Percentiles rank a stretch among this genome's conserved stretches.
Evolutionary conservation across 2,113 vertebrate species (phyloP).

Genomic region (Taxidea taxus): DNA sequence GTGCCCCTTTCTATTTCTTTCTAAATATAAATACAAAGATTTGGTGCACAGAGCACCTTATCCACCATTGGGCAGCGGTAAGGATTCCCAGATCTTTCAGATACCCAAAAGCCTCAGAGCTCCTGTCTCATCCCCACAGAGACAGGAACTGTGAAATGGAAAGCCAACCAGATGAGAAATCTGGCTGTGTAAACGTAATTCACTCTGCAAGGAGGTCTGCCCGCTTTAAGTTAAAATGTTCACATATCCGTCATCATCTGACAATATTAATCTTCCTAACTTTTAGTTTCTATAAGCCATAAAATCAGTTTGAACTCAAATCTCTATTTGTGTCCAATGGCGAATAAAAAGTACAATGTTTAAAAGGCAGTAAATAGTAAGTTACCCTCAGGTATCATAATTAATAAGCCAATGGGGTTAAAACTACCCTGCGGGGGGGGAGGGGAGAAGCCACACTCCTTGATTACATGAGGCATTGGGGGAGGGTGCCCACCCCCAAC

Average conservation of each 20-base stretch:
- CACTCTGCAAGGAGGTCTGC: neutral
- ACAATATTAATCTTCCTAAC: neutral
- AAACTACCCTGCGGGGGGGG: neutral
- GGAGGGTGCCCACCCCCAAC: neutral
- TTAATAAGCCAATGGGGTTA: constrained; percentile 46
- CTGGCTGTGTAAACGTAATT: neutral
- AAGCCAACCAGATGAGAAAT: neutral
- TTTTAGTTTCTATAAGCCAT: neutral
- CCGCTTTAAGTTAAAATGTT: neutral
- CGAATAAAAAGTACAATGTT: neutral
- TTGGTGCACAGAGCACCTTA: neutral
- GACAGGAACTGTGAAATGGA: neutral
- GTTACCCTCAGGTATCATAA: neutral
- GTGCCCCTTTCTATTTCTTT: constrained; percentile 14
- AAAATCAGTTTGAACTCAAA: neutral
- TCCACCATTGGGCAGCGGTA: neutral
- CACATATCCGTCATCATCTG: neutral
- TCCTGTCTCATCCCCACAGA: neutral
- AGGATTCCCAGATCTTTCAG: neutral
- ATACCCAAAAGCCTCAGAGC: neutral
- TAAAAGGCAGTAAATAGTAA: constrained; percentile 53
- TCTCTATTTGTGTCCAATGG: neutral
- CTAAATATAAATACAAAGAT: neutral
- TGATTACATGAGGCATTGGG: neutral
- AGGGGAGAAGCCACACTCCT: neutral